Base-by-base conservation (phyloP, 2,888 invertebrate genomes). In the Thecocarcelia acutangulata region DNA sequence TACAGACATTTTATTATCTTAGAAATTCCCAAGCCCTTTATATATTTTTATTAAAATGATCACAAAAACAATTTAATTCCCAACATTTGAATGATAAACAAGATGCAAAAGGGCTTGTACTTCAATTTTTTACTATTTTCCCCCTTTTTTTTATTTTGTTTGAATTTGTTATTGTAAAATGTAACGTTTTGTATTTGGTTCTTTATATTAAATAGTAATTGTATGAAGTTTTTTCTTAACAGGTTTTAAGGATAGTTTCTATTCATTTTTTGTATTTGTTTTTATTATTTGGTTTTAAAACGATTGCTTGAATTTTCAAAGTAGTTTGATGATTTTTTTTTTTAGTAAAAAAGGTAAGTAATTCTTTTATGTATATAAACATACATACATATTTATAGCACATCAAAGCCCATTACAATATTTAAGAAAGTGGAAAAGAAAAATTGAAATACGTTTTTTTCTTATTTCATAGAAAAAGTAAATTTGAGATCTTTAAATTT, bases 141-240 rank as follows among this genome's bases (percentile, higher is more conserved):
- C 5, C 37, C n/a, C 21, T 13, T 28, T 33, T 0, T n/a, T 68
- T 5, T 6, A 0, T 52, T 54, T 63, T 33, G 13, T 52, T 8
- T 3, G 19, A 13, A 46, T 28, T 44, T 33, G 42, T 54, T 73
- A 33, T 50, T 73, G 52, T 54, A 72, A 61, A 50, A 37, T 54
- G 19, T 19, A 42, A 13, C 15, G 61, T 52, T 40, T 44, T 3
- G 8, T 28, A n/a, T n/a, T n/a, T n/a, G n/a, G n/a, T 52, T 61
- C 11, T n/a, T 48, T 24, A 15, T 28, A 2, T 54, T 54, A 3
- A n/a, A 61, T 54, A 44, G 54, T 54, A 46, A 5, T 54, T 73
- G 42, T 73, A 33, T 12, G 44, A 40, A 48, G 33, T 28, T 44
- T 33, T 9, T 12, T 17, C 37, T 46, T 21, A 2, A 19, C 24